Conservation (phyloP, 2,797 vertebrate species). For the Sebastes alutus region DNA sequence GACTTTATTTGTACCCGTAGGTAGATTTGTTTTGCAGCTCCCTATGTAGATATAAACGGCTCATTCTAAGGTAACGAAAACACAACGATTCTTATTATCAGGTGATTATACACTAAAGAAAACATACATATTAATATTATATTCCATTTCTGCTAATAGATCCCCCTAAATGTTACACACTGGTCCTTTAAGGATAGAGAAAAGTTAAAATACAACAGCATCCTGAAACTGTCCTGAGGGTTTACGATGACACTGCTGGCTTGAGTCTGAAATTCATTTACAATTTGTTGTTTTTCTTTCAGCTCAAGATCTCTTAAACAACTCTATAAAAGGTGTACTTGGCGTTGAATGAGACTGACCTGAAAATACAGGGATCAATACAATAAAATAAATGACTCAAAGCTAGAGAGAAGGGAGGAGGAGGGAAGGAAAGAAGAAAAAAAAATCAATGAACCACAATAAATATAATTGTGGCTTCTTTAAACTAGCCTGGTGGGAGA, state of each 20-base stretch:
- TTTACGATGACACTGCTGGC: background rate
- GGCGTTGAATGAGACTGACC: background rate
- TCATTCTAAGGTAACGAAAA: no score
- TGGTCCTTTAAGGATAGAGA: background rate
- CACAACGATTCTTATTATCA: no score
- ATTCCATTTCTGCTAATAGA: no score
- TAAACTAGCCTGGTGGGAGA: constrained; percentile 21
- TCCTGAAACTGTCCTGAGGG: background rate
- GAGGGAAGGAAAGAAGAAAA: background rate
- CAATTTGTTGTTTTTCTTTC: background rate
- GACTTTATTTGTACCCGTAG: no score
- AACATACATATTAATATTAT: no score
- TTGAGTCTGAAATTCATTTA: background rate
- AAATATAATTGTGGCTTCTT: constrained; percentile 25
- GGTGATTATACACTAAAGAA: no score
- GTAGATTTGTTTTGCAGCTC: no score
- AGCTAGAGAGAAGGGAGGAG: constrained; percentile 2
- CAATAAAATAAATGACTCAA: background rate
- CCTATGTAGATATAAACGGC: no score
- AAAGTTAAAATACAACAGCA: background rate
- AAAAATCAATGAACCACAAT: constrained; percentile 33
- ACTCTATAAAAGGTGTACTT: background rate
- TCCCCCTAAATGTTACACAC: no score
- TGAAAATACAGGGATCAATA: constrained; percentile 31
- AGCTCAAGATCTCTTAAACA: background rate